These are phyloP conservation scores for Pavo muticus DNA, from an alignment of 2,113 vertebrate species.

Conservation along the genomic window DNA sequence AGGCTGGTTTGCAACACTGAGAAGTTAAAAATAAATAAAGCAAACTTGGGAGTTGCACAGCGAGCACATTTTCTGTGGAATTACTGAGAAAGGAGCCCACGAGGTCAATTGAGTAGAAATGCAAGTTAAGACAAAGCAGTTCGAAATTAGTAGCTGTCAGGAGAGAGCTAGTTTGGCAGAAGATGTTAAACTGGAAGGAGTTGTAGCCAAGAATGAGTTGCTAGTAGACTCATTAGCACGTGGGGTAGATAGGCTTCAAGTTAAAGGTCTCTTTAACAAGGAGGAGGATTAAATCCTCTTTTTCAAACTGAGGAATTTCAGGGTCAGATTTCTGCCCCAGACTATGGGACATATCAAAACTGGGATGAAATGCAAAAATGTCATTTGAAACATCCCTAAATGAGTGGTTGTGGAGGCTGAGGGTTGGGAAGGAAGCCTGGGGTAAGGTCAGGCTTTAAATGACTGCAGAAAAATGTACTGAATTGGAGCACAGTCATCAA, in stretches of 20 bases:
- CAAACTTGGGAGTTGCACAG: neutral
- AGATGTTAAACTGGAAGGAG: constrained; percentile 4
- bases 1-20: neutral
- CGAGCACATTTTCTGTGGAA: constrained; percentile 8
- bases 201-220: constrained; percentile 11
- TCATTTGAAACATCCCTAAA: neutral
- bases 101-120: constrained; percentile 41
- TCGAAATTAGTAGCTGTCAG: constrained; percentile 53
- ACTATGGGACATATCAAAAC: neutral
- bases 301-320: neutral
- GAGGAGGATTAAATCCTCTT: neutral
- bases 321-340: neutral
- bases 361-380: neutral
- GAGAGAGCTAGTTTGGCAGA: constrained; percentile 47
- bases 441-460: neutral
- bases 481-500: neutral
- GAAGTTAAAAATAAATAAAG: neutral
- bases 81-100: neutral
- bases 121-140: constrained; percentile 30
- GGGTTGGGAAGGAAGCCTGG: neutral
- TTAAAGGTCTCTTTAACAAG: neutral
- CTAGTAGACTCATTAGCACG: neutral
- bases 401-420: neutral
- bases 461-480: neutral
- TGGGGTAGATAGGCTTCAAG: neutral